Conservation (phyloP, 2,888 invertebrate species). For the Pristionchus arcanus region DNA sequence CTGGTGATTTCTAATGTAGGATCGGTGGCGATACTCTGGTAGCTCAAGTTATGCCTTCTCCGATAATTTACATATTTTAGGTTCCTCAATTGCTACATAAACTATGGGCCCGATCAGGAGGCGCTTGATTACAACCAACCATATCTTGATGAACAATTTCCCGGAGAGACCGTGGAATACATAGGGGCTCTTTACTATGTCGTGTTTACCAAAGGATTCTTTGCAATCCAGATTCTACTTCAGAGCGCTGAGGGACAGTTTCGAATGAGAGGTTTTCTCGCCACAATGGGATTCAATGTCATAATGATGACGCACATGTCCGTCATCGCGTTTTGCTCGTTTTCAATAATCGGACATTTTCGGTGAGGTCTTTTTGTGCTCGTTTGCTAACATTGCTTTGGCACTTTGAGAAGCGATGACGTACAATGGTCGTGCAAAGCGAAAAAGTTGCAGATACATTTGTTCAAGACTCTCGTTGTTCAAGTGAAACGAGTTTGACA, state of each 20-base stretch:
- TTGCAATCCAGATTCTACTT: no score
- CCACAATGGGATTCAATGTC: background rate
- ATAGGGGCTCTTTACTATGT: background rate
- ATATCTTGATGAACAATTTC: background rate
- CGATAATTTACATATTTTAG: background rate
- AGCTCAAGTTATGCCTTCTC: no score
- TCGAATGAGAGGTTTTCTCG: background rate
- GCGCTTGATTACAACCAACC: background rate
- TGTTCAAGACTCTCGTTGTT: background rate
- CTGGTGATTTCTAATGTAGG: no score
- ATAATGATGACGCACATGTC: background rate
- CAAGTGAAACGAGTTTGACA: background rate
- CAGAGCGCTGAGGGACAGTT: background rate
- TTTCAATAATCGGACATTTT: background rate
- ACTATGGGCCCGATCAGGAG: background rate
- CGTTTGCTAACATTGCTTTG: no score
- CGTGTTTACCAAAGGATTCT: no score
- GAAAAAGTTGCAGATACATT: background rate
- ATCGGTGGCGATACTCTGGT: no score
- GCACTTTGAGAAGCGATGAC: background rate
- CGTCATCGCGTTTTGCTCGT: background rate
- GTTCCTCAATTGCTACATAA: background rate
- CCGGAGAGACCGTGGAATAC: background rate
- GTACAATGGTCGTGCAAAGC: background rate
- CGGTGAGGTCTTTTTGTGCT: background rate